Conservation (phyloP, 37 sponge, comb jelly and placozoan genomes). For the Hexactinellida sp. region DNA sequence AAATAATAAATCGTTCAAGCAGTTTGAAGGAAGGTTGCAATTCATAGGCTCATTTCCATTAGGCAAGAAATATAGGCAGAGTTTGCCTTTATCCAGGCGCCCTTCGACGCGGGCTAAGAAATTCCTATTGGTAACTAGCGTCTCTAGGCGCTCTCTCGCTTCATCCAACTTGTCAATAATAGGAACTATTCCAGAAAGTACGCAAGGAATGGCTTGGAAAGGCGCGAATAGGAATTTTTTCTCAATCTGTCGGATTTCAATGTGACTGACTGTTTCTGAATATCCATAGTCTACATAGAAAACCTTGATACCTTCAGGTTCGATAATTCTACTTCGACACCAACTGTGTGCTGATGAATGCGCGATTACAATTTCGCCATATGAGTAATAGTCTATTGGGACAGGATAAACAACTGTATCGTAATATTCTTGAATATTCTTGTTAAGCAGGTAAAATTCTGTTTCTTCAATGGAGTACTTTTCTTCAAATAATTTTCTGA, state of each 20-base stretch:
- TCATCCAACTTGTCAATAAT: neutral
- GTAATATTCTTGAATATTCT: neutral
- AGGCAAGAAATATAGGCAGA: neutral
- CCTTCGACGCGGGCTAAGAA: neutral
- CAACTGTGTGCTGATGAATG: conserved; percentile 10
- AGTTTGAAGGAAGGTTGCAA: neutral
- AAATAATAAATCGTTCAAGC: neutral
- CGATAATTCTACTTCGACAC: conserved; percentile 22
- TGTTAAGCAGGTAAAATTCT: neutral
- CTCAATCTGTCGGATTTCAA: conserved; percentile 20
- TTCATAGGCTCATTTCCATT: neutral
- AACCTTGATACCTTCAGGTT: conserved; percentile 18
- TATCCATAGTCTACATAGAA: conserved; percentile 46
- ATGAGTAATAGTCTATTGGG: neutral
- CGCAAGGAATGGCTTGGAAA: conserved; percentile 46
- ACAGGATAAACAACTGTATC: neutral
- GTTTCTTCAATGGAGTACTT: neutral
- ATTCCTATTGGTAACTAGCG: neutral
- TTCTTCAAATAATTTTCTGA: neutral
- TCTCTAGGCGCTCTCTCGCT: conserved; percentile 10
- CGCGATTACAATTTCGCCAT: conserved; percentile 32
- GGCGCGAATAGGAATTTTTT: conserved; percentile 30
- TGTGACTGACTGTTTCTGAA: neutral
- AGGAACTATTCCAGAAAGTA: neutral
- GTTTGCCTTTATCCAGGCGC: neutral